Evolutionary conservation across 2,888 invertebrate species (phyloP).

Genomic region (Agrotis clavis): DNA sequence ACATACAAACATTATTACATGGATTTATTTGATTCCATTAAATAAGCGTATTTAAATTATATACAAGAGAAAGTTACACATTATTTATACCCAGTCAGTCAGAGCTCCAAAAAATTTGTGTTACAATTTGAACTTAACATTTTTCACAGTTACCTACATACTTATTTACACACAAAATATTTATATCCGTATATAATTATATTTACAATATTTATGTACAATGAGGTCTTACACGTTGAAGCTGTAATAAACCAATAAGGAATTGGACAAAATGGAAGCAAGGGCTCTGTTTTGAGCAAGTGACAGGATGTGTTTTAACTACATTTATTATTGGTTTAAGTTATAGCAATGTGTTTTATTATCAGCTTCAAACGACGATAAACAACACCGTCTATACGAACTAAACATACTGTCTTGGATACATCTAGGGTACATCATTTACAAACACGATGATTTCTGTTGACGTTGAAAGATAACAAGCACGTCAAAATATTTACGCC

Average conservation of each 20-base stretch:
- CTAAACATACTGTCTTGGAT: slow-evolving; percentile 17
- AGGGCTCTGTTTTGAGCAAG: neutral
- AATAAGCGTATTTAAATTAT: slow-evolving; percentile 65
- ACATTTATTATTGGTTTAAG: slow-evolving; percentile 11
- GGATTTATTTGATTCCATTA: slow-evolving; percentile 52
- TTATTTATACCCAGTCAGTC: slow-evolving; percentile 48
- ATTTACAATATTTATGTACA: slow-evolving; percentile 70
- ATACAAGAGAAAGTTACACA: slow-evolving; percentile 46
- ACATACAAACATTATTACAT: slow-evolving; percentile 61
- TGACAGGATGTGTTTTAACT: neutral
- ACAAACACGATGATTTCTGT: slow-evolving; percentile 10
- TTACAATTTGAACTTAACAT: slow-evolving; percentile 61
- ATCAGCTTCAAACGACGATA: slow-evolving; percentile 46
- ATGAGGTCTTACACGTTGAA: slow-evolving; percentile 56
- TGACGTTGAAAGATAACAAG: neutral
- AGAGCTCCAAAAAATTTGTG: slow-evolving; percentile 60
- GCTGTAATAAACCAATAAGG: slow-evolving; percentile 28
- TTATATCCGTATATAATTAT: slow-evolving; percentile 49
- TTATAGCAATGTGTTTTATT: slow-evolving; percentile 30
- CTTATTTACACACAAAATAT: slow-evolving; percentile 60
- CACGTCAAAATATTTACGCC: neutral
- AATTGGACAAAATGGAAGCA: neutral
- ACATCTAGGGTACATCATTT: slow-evolving; percentile 13
- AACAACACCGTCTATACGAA: slow-evolving; percentile 44
- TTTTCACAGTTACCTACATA: slow-evolving; percentile 56